phyloP scores from a whole-genome alignment of 2,888 invertebrate species.

The Hirtodrosophila duncani region DNA sequence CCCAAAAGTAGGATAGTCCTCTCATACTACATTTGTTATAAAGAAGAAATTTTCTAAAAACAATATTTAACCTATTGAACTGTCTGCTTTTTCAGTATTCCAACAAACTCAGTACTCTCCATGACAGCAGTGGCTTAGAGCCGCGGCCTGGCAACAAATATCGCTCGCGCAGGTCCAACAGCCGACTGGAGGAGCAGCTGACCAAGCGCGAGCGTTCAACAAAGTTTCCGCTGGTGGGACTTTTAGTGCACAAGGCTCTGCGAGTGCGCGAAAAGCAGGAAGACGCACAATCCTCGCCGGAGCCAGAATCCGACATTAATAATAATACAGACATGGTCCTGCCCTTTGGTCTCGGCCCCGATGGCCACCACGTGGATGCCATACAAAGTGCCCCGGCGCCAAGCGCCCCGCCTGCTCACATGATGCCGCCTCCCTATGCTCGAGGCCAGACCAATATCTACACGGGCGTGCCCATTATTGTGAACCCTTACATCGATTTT shows the following conservation, averaged over 20 bases:
- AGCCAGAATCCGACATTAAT: background rate
- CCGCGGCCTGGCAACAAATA: constrained; percentile 46
- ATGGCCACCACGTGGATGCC: constrained; percentile 73
- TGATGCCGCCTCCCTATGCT: constrained; percentile 47
- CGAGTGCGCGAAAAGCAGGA: constrained; percentile 22
- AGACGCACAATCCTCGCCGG: background rate
- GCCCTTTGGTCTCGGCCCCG: constrained; percentile 76
- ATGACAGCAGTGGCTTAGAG: constrained; percentile 24
- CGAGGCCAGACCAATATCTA: constrained; percentile 69
- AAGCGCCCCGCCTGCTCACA: constrained; percentile 75
- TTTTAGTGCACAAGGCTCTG: constrained; percentile 47
- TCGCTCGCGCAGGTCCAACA: constrained; percentile 15
- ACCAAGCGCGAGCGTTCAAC: constrained; percentile 43
- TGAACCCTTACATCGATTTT: constrained; percentile 77
- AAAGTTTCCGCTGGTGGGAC: constrained; percentile 51
- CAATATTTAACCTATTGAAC: background rate
- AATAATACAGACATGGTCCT: constrained; percentile 68
- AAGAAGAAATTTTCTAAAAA: background rate
- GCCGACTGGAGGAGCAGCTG: constrained; percentile 44
- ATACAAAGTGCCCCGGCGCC: constrained; percentile 67
- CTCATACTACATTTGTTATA: no score
- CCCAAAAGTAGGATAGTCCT: no score
- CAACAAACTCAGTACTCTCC: constrained; percentile 45
- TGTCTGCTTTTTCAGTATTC: constrained; percentile 37
- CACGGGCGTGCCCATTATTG: constrained; percentile 73